phyloP scores from a whole-genome alignment of 1,140 invertebrate species.

The Tenebrio molitor region DNA sequence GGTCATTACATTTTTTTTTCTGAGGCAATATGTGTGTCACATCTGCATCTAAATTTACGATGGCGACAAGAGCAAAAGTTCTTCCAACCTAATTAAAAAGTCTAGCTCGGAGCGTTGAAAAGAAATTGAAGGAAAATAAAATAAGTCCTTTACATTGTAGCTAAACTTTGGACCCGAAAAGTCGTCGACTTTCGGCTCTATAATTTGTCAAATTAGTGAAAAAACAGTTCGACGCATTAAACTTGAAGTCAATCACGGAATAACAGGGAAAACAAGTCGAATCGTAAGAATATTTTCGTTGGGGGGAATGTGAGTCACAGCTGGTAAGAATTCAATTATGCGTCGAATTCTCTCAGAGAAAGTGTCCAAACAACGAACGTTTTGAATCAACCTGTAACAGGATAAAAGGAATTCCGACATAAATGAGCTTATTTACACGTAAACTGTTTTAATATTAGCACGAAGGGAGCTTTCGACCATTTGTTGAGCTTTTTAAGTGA shows the following conservation, averaged over 20 bases:
- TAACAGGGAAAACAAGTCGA: not conserved
- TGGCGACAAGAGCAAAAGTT: conserved; percentile 1
- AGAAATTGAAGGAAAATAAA: conserved; percentile 27
- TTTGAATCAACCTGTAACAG: conserved; percentile 12
- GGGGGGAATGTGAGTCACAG: not conserved
- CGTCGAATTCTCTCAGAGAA: conserved; percentile 5
- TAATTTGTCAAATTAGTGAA: not conserved
- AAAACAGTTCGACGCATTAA: not conserved
- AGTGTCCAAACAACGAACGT: not conserved
- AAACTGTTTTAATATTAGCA: conserved; percentile 35
- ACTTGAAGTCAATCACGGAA: not conserved
- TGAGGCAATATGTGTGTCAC: too few species aligned
- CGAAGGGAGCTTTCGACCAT: conserved; percentile 2
- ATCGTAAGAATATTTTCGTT: conserved; percentile 2
- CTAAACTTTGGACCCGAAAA: not conserved
- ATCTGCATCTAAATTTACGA: too few species aligned
- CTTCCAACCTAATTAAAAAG: conserved; percentile 14
- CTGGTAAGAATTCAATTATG: conserved; percentile 36
- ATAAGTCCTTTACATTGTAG: conserved; percentile 12
- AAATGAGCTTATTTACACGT: conserved; percentile 32
- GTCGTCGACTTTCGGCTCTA: not conserved
- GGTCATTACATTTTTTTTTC: too few species aligned
- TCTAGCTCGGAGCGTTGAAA: not conserved
- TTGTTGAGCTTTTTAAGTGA: conserved; percentile 10
- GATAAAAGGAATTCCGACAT: conserved; percentile 11